Evolutionary conservation across 2,113 vertebrate species (phyloP).

Genomic region (Nyctibius bracteatus): DNA sequence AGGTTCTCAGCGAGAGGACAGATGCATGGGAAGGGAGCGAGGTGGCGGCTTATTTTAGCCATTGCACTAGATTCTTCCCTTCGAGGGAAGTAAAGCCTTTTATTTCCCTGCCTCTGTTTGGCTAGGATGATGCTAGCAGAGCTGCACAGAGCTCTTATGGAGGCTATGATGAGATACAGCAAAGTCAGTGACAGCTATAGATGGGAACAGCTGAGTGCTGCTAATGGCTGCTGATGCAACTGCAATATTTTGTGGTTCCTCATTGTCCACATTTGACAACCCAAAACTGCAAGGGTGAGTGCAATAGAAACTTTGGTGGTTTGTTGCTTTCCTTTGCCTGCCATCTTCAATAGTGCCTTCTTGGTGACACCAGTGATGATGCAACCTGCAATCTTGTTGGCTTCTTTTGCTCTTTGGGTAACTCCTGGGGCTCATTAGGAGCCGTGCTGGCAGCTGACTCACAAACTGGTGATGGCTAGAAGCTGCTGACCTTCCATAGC

Average conservation of each 20-base stretch:
- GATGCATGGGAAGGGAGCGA: fast-evolving
- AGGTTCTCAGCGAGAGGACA: background rate
- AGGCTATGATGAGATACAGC: background rate
- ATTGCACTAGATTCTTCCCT: background rate
- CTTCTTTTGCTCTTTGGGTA: background rate
- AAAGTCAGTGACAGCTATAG: background rate
- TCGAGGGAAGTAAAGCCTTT: background rate
- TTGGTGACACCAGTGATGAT: background rate
- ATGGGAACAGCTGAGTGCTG: background rate
- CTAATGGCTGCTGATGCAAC: fast-evolving
- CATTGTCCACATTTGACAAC: background rate
- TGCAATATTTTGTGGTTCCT: background rate
- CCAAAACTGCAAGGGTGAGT: background rate
- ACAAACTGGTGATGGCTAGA: background rate
- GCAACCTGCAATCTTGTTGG: background rate
- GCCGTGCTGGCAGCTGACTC: fast-evolving
- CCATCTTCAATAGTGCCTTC: background rate
- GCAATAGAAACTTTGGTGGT: background rate
- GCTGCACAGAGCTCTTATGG: background rate
- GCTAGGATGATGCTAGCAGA: background rate
- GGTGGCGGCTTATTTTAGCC: background rate
- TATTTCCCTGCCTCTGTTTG: background rate
- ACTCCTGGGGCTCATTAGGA: fast-evolving
- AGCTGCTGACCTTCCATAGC: background rate
- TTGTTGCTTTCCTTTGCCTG: background rate